Percentiles rank a stretch among this genome's conserved stretches.
Conservation (phyloP, 2,888 invertebrate genomes). For the Eilema griseolum region DNA sequence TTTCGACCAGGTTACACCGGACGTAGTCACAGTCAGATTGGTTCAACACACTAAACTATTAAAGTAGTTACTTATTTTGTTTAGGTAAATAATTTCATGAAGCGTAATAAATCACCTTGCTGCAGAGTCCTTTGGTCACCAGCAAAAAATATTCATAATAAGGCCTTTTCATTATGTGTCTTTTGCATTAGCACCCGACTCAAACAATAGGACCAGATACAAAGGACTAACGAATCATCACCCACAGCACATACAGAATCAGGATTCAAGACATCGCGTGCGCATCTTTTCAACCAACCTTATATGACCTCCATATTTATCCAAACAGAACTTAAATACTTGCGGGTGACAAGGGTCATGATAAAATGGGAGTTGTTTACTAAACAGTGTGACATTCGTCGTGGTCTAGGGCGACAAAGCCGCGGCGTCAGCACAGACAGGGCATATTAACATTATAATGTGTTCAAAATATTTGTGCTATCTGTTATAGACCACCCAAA, state of each 20-base stretch:
- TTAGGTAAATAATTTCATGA: background rate
- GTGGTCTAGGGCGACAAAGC: conserved; percentile 74
- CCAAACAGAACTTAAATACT: conserved; percentile 5
- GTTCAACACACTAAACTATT: no score
- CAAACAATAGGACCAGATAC: conserved; percentile 51
- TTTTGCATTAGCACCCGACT: conserved; percentile 55
- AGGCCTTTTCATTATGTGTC: conserved; percentile 20
- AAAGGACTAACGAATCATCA: conserved; percentile 64
- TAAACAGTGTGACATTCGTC: conserved; percentile 72
- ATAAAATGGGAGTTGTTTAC: conserved; percentile 49
- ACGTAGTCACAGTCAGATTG: no score
- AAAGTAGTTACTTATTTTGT: background rate
- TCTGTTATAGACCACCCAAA: conserved; percentile 83
- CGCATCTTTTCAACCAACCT: conserved; percentile 57
- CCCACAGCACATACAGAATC: conserved; percentile 69
- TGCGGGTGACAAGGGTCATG: conserved; percentile 39
- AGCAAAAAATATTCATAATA: conserved; percentile 29
- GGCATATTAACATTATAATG: conserved; percentile 83
- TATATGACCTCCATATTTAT: conserved; percentile 49
- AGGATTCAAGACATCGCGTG: conserved; percentile 71
- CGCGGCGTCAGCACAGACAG: conserved; percentile 67
- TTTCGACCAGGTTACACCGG: no score
- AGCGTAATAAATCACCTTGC: background rate
- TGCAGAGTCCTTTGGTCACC: background rate
- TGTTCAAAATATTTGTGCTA: conserved; percentile 82